These are phyloP conservation scores for Scaeva pyrastri DNA, from an alignment of 2,888 invertebrate species.

Conservation along the genomic window DNA sequence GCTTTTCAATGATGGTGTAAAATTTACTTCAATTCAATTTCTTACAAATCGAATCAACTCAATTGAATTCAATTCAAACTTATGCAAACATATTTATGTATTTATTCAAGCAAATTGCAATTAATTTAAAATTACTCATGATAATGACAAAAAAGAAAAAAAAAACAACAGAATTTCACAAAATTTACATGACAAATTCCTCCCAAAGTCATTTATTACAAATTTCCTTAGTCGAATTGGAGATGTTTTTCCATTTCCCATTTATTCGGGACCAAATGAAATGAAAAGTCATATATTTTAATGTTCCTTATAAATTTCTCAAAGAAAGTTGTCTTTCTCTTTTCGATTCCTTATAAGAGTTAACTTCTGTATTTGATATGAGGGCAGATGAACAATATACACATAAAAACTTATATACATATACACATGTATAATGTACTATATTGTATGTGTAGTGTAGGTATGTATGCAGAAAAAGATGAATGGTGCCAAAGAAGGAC, in stretches of 20 bases:
- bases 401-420: too few relatives aligned
- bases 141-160: background rate
- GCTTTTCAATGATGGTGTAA: too few relatives aligned
- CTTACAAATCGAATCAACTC: background rate
- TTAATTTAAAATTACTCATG: background rate
- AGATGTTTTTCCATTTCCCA: background rate
- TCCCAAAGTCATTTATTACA: conserved; percentile 6
- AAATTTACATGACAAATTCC: conserved; percentile 2
- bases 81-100: background rate
- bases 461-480: background rate
- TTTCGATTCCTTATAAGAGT: too few relatives aligned
- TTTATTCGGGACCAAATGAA: background rate
- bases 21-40: too few relatives aligned
- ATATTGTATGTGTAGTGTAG: too few relatives aligned
- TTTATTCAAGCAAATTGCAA: background rate
- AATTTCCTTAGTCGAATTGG: background rate
- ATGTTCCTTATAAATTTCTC: conserved; percentile 5
- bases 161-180: background rate
- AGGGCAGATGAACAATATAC: background rate
- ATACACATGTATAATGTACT: too few relatives aligned
- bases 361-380: background rate
- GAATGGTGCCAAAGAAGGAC: background rate
- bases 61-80: background rate
- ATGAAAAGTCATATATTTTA: conserved; percentile 19
- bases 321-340: background rate